Percentiles rank a stretch among this genome's conserved stretches.
Conservation (phyloP, 2,797 vertebrate species). For the Cynopterus sphinx region DNA sequence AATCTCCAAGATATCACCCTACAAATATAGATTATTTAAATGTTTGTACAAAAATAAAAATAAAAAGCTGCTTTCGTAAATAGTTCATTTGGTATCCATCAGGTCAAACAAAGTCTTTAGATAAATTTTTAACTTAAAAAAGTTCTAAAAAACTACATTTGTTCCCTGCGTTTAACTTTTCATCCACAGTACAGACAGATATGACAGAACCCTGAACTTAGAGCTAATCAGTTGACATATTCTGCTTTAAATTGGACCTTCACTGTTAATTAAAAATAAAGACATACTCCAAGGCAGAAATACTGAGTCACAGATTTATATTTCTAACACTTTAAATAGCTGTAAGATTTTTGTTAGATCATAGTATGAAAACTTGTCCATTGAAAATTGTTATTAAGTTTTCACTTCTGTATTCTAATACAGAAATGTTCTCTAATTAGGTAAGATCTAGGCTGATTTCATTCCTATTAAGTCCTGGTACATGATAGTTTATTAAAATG, state of each 20-base stretch:
- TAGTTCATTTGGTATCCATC: conserved; percentile 81
- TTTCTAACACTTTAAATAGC: conserved; percentile 61
- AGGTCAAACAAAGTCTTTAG: conserved; percentile 76
- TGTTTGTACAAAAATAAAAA: conserved; percentile 84
- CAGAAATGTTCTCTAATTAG: conserved; percentile 72
- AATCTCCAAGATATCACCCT: conserved; percentile 90
- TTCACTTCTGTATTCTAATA: conserved; percentile 58
- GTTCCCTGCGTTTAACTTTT: conserved; percentile 74
- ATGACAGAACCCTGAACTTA: conserved; percentile 75
- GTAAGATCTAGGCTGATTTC: conserved; percentile 70
- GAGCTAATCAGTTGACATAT: conserved; percentile 75
- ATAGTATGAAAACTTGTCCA: conserved; percentile 66
- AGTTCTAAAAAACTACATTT: conserved; percentile 67
- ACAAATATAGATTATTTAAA: conserved; percentile 92
- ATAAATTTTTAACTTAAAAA: conserved; percentile 80
- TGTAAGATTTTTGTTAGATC: conserved; percentile 73
- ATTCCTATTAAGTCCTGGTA: conserved; percentile 68
- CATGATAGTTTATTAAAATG: conserved; percentile 74
- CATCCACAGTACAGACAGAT: conserved; percentile 65
- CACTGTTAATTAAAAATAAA: conserved; percentile 73
- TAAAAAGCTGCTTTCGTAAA: conserved; percentile 78
- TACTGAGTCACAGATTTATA: conserved; percentile 60
- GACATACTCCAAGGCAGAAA: conserved; percentile 48
- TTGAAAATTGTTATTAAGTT: conserved; percentile 68
- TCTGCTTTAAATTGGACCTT: conserved; percentile 79